These are phyloP conservation scores for Torymus auratus DNA, from an alignment of 2,888 invertebrate species.

Conservation along the genomic window DNA sequence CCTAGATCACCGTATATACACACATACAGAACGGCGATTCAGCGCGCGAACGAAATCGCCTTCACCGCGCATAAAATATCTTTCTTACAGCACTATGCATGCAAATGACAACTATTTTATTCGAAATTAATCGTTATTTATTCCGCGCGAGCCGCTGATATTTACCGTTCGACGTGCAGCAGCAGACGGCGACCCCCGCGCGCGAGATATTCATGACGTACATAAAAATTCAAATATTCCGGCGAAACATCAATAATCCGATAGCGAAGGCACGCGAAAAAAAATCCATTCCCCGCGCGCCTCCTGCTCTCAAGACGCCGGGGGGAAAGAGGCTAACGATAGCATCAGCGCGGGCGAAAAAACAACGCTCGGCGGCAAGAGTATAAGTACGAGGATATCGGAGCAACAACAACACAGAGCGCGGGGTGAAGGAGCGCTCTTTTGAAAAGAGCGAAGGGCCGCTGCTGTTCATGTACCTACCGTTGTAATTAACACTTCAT, in stretches of 20 bases:
- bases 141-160: neutral
- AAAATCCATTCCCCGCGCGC: neutral
- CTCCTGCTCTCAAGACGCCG: no score
- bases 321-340: no score
- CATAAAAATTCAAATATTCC: constrained; percentile 53
- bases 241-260: constrained; percentile 40
- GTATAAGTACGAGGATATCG: no score
- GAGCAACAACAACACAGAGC: no score
- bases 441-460: no score
- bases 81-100: neutral
- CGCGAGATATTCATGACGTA: constrained; percentile 24
- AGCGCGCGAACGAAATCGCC: no score
- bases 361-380: no score
- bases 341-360: no score
- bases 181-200: neutral
- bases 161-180: constrained; percentile 6
- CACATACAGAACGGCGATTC: no score
- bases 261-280: constrained; percentile 5
- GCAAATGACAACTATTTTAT: neutral
- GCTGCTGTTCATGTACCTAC: constrained; percentile 39
- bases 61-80: neutral
- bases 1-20: neutral
- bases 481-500: constrained; percentile 57
- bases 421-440: no score
- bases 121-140: constrained; percentile 4